phyloP scores from a whole-genome alignment of 1,140 invertebrate genomes.

The Manduca sexta region DNA sequence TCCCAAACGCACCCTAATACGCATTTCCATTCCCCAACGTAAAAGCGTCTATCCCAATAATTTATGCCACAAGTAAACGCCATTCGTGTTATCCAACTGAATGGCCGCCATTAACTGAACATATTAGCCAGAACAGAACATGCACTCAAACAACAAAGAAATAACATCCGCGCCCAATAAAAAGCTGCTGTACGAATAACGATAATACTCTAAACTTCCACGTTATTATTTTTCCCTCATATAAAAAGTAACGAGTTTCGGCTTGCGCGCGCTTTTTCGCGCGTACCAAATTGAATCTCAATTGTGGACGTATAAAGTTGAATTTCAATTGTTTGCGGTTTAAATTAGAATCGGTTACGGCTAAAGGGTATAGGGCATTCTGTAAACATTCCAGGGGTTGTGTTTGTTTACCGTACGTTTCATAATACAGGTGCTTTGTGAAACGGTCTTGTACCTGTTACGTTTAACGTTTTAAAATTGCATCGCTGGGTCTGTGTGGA shows the following conservation, averaged over 20 bases:
- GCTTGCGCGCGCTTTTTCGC: neutral
- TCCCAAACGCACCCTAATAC: no score
- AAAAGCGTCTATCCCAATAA: no score
- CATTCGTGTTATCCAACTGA: no score
- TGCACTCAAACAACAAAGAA: slow-evolving; percentile 7
- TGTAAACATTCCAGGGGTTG: slow-evolving; percentile 12
- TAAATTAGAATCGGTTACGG: slow-evolving; percentile 14
- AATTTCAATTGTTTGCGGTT: neutral
- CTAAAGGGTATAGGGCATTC: slow-evolving; percentile 9
- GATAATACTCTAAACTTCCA: slow-evolving; percentile 34
- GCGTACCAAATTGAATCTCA: neutral
- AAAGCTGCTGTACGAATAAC: slow-evolving; percentile 28
- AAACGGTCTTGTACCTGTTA: no score
- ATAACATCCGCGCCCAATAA: slow-evolving; percentile 26
- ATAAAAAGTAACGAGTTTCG: slow-evolving; percentile 41
- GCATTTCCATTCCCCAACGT: no score
- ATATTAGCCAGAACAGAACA: neutral
- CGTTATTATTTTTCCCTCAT: slow-evolving; percentile 38
- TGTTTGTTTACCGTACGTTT: slow-evolving; percentile 7
- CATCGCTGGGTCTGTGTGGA: no score
- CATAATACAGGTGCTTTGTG: slow-evolving; percentile 7
- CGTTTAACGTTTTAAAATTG: no score
- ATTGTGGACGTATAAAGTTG: neutral
- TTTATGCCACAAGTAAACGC: no score
- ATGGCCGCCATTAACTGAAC: neutral